Evolutionary conservation across 2,888 invertebrate genomes (phyloP).

Genomic region (Calameuta pallipes): DNA sequence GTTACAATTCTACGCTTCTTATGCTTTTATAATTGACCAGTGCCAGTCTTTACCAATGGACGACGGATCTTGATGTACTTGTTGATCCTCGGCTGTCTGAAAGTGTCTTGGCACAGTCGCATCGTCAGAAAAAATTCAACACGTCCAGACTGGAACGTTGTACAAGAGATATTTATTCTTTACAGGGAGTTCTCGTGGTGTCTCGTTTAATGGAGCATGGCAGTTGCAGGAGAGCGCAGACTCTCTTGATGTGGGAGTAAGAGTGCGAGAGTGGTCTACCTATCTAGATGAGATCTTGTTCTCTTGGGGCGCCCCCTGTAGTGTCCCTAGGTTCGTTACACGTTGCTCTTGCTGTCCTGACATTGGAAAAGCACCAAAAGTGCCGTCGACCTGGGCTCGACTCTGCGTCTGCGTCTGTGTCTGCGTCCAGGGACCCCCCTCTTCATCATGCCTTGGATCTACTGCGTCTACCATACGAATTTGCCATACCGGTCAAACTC

Average conservation of each 20-base stretch:
- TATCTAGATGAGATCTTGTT: slow-evolving; percentile 66
- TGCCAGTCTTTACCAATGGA: no score
- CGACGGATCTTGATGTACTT: not conserved
- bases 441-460: not conserved
- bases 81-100: not conserved
- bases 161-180: not conserved
- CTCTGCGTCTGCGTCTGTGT: not conserved
- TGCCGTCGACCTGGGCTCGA: not conserved
- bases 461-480: not conserved
- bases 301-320: slow-evolving; percentile 52
- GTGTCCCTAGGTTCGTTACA: slow-evolving; percentile 56
- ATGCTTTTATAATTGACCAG: not conserved
- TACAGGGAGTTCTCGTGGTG: slow-evolving; percentile 21
- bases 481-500: not conserved
- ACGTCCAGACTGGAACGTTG: not conserved
- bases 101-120: not conserved
- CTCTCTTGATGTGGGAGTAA: slow-evolving; percentile 43
- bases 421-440: not conserved
- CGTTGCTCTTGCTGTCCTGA: slow-evolving; percentile 43
- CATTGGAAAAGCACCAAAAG: slow-evolving; percentile 48
- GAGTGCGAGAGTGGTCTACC: slow-evolving; percentile 49
- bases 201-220: slow-evolving; percentile 54
- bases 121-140: not conserved
- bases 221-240: slow-evolving; percentile 45
- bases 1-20: slow-evolving; percentile 5